phyloP scores from a whole-genome alignment of 2,797 vertebrate genomes.

The Pachyuromys duprasi region DNA sequence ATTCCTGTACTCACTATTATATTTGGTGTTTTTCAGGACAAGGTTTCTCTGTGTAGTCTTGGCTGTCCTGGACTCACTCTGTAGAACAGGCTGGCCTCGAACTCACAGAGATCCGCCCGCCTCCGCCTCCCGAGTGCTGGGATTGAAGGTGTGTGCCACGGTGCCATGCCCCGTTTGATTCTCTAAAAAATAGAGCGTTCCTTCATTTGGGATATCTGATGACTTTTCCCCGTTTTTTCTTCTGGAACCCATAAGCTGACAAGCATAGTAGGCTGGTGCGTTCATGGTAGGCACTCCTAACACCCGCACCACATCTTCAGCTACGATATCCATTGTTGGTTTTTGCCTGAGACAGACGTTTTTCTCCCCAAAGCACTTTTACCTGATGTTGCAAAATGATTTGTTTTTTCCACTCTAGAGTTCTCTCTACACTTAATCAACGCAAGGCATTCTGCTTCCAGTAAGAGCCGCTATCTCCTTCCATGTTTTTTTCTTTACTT shows the following conservation, averaged over 20 bases:
- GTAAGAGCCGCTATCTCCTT: neutral
- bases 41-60: neutral
- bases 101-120: neutral
- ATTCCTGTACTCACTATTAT: neutral
- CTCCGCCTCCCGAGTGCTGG: neutral
- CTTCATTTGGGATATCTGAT: neutral
- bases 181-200: neutral
- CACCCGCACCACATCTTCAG: neutral
- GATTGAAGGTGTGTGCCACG: neutral
- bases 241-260: neutral
- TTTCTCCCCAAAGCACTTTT: neutral
- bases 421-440: neutral
- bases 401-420: neutral
- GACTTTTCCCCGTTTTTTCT: neutral
- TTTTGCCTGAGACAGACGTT: slow-evolving; percentile 40
- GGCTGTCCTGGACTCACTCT: neutral
- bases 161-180: neutral
- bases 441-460: slow-evolving; percentile 7
- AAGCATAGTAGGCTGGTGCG: neutral
- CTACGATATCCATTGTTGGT: neutral
- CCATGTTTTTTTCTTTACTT: neutral
- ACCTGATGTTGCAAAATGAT: neutral
- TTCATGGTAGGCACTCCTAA: neutral
- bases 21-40: neutral
- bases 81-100: neutral